A percentile compares a stretch with the other conserved stretches of the same genome.
Evolutionary conservation across 2,113 vertebrate species (phyloP).

Genomic region (Oplegnathus fasciatus): DNA sequence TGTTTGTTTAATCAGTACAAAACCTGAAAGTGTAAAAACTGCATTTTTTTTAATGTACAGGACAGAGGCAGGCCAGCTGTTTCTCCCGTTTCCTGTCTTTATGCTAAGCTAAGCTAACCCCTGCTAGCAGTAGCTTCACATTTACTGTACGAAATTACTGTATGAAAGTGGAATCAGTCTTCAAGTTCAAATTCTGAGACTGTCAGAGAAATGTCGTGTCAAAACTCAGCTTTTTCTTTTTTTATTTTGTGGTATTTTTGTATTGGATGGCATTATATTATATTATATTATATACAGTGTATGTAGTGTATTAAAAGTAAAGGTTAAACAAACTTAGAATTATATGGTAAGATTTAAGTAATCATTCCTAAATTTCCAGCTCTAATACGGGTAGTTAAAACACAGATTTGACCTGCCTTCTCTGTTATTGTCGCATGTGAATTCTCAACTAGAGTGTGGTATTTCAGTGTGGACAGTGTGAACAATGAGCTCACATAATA

Average conservation of each 20-base stretch:
- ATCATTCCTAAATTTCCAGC: too few relatives aligned
- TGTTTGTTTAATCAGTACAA: neutral
- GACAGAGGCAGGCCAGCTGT: neutral
- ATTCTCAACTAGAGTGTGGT: neutral
- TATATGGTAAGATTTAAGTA: neutral
- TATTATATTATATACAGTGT: too few relatives aligned
- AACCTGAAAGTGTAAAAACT: neutral
- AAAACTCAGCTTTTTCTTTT: neutral
- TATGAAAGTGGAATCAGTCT: neutral
- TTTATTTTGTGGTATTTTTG: neutral
- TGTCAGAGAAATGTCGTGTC: neutral
- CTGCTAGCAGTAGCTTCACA: neutral
- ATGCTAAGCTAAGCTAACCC: neutral
- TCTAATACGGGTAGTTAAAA: neutral
- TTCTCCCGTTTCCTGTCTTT: neutral
- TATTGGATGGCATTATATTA: neutral
- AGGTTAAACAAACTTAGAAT: neutral
- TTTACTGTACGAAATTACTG: neutral
- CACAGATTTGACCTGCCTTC: neutral
- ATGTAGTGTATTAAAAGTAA: neutral
- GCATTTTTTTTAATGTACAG: too few relatives aligned
- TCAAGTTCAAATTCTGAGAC: too few relatives aligned
- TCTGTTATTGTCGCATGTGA: constrained; percentile 2
- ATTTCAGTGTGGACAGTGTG: neutral
- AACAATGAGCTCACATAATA: constrained; percentile 21